phyloP scores from a whole-genome alignment of 2,113 vertebrate genomes.

The Podiceps cristatus region DNA sequence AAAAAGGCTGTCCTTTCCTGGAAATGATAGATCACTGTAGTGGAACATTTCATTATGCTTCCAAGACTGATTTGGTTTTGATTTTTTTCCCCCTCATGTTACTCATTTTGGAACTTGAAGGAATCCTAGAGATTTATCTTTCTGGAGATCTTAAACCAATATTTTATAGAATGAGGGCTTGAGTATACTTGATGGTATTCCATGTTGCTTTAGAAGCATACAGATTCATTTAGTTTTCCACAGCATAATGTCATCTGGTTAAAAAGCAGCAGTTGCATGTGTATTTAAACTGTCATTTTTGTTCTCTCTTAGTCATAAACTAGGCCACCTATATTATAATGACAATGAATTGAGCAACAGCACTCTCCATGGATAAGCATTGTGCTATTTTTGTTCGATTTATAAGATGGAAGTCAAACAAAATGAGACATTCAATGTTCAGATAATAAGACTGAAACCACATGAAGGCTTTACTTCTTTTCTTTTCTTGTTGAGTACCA shows the following conservation, averaged over 20 bases:
- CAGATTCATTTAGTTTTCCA: background rate
- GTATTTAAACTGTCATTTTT: constrained; percentile 2
- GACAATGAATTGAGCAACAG: background rate
- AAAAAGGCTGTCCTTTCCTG: background rate
- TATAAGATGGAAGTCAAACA: background rate
- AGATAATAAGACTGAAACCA: background rate
- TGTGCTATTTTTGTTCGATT: constrained; percentile 29
- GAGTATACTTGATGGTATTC: background rate
- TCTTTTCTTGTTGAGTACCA: background rate
- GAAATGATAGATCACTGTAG: background rate
- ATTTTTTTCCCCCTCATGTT: no score
- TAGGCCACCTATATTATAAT: constrained; percentile 52
- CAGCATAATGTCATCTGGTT: background rate
- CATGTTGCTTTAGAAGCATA: background rate
- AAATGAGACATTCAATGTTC: background rate
- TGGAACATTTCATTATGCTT: background rate
- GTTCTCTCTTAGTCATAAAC: constrained; percentile 19
- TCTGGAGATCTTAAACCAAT: background rate
- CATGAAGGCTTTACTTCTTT: background rate
- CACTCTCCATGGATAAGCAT: background rate
- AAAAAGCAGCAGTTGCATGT: background rate
- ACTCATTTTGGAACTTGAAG: background rate
- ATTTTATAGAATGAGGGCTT: background rate
- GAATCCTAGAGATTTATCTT: background rate
- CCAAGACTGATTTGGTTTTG: background rate